A percentile compares a stretch with the other conserved stretches of the same genome.
Conservation (phyloP, 2,888 invertebrate genomes). For the Leptodirus hochenwartii region DNA sequence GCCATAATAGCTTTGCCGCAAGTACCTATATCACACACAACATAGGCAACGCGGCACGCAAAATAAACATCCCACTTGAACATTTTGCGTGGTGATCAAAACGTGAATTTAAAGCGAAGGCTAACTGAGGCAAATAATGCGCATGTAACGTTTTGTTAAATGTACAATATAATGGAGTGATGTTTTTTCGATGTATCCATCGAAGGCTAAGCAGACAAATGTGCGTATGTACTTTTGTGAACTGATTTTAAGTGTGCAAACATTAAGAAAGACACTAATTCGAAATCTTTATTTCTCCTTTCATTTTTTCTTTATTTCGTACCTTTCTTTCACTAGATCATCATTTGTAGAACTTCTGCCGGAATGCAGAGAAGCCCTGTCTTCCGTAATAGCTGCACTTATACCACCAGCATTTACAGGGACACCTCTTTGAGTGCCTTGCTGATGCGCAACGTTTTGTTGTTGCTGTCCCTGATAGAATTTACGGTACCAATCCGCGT, state of each 20-base stretch:
- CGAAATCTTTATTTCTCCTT: too few species aligned
- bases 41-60: conserved; percentile 15
- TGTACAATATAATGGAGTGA: too few species aligned
- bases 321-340: conserved; percentile 35
- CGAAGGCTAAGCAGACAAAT: too few species aligned
- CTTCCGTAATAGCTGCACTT: conserved; percentile 31
- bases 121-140: too few species aligned
- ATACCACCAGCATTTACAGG: conserved; percentile 4
- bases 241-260: conserved; percentile 4
- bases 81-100: too few species aligned
- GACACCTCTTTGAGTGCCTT: too few species aligned
- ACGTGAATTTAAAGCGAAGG: too few species aligned
- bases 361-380: conserved; percentile 63
- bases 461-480: conserved; percentile 29
- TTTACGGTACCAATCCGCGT: conserved; percentile 60
- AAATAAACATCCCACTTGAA: too few species aligned
- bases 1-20: conserved; percentile 29
- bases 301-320: too few species aligned
- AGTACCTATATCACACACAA: conserved; percentile 25
- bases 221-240: too few species aligned
- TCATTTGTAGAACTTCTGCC: conserved; percentile 68
- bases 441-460: background rate
- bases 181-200: too few species aligned
- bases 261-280: background rate
- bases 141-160: too few species aligned